Base-by-base conservation (phyloP, 2,797 vertebrate genomes). In the Melanotaenia trifasciata region DNA sequence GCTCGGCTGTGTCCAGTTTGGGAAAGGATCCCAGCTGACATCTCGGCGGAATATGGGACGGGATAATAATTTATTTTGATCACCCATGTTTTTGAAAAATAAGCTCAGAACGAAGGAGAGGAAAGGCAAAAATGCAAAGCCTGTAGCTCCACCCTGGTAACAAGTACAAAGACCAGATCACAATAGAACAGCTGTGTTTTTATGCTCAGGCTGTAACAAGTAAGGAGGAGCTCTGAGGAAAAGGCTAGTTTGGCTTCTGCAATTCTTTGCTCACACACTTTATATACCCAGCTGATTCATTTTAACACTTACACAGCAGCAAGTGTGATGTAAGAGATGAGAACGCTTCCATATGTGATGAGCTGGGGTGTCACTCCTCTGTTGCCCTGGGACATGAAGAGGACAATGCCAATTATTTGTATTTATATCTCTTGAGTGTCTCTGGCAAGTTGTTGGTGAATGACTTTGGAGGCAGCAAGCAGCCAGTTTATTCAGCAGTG, bases 41-140 rank as follows among this genome's bases (percentile, higher is more conserved):
- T 94, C 91, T 28, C 93, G 83, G 10, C 83, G 87, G 73, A 93
- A 94, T 72, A 94, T 90, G 38, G 93, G 94, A 64, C 93, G 93
- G 12, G 78, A 72, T 40, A 90, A 38, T 33, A 62, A 64, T 84
- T 92, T 92, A 60, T 87, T 88, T 76, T 86, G 79, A 11, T 94
- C 93, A 1, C 74, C 84, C 94, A 94, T 94, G 7, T 83, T 67
- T 14, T 56, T 3, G 30, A 57, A 81, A 32, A 81, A 75, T 64
- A 28, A 76, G 59, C 32, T 74, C 40, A 54, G 58, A 70, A 22
- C 20, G 63, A 64, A 43, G 9, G 70, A 58, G 45, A 59, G 24
- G 22, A 60, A 58, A 53, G 61, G 26, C 45, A 60, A 76, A 71
- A 47, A 54, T 47, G 73, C 58, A 74, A 67, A 75, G 61, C 18